phyloP scores from a whole-genome alignment of 2,113 vertebrate genomes.

The Oxygymnocypris stewartii region DNA sequence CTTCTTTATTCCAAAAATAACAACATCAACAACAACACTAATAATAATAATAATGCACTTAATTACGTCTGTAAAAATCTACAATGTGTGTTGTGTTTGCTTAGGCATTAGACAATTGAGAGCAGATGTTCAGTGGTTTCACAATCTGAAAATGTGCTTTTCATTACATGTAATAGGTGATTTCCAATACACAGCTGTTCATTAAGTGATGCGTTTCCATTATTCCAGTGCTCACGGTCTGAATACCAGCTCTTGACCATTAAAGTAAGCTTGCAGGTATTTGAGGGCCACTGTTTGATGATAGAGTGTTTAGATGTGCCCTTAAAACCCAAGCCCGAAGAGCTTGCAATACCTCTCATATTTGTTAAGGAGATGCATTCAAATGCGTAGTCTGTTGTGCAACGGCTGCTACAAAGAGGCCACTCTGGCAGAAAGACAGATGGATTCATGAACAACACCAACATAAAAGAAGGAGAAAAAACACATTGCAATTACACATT shows the following conservation, averaged over 20 bases:
- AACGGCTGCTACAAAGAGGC: background rate
- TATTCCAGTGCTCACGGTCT: slow-evolving; percentile 11
- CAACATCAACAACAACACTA: no score
- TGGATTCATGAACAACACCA: background rate
- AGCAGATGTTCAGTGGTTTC: slow-evolving; percentile 46
- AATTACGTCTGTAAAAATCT: background rate
- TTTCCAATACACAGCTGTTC: slow-evolving; percentile 51
- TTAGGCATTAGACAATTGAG: background rate
- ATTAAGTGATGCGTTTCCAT: background rate
- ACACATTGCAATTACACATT: background rate
- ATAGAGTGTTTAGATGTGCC: background rate
- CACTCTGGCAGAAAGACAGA: slow-evolving; percentile 8
- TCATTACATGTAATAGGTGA: slow-evolving; percentile 44
- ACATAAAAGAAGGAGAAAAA: background rate
- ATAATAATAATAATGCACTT: background rate
- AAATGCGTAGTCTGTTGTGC: background rate
- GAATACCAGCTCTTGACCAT: background rate
- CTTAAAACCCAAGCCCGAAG: background rate
- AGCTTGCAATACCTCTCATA: slow-evolving; percentile 11
- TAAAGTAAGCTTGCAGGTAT: slow-evolving; percentile 6
- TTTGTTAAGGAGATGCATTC: slow-evolving; percentile 28
- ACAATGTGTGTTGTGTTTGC: background rate
- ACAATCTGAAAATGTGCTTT: slow-evolving; percentile 35
- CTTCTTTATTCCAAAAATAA: background rate
- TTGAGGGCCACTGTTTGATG: background rate